Evolutionary conservation across 2,888 invertebrate species (phyloP).

Genomic region (Lacanobia oleracea): DNA sequence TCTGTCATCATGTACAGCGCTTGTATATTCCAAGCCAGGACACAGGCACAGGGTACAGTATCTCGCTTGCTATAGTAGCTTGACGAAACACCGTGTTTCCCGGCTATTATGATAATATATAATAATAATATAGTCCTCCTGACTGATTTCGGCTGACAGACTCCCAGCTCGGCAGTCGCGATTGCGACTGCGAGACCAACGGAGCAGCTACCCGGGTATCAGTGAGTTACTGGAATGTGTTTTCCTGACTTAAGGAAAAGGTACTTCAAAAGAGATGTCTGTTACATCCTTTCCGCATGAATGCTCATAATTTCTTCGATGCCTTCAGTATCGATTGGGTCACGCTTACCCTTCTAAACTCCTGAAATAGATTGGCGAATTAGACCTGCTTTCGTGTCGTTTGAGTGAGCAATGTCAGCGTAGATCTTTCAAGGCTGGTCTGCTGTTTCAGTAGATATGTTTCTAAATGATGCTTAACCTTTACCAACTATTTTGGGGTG

Average conservation of each 20-base stretch:
- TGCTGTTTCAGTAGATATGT: slow-evolving; percentile 3
- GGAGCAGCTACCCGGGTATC: too few relatives aligned
- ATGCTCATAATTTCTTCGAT: slow-evolving; percentile 41
- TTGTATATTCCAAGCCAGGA: too few relatives aligned
- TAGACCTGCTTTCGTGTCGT: slow-evolving; percentile 43
- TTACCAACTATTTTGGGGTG: too few relatives aligned
- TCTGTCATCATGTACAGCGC: too few relatives aligned
- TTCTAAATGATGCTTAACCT: neutral
- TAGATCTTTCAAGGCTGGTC: slow-evolving; percentile 21
- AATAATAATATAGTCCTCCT: too few relatives aligned
- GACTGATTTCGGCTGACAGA: too few relatives aligned
- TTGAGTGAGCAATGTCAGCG: slow-evolving; percentile 34
- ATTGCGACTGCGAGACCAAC: too few relatives aligned
- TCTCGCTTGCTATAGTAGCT: too few relatives aligned
- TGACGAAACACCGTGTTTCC: too few relatives aligned
- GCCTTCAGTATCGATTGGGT: slow-evolving; percentile 41
- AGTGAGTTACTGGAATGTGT: neutral
- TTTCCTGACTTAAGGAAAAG: neutral
- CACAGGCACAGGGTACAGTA: too few relatives aligned
- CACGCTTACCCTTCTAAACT: slow-evolving; percentile 36
- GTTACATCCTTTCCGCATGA: slow-evolving; percentile 31
- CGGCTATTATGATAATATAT: too few relatives aligned
- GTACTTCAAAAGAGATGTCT: slow-evolving; percentile 36
- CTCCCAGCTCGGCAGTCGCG: too few relatives aligned
- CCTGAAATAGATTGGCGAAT: slow-evolving; percentile 56